phyloP scores from a whole-genome alignment of 2,888 invertebrate genomes.

The Leptura quadrifasciata region DNA sequence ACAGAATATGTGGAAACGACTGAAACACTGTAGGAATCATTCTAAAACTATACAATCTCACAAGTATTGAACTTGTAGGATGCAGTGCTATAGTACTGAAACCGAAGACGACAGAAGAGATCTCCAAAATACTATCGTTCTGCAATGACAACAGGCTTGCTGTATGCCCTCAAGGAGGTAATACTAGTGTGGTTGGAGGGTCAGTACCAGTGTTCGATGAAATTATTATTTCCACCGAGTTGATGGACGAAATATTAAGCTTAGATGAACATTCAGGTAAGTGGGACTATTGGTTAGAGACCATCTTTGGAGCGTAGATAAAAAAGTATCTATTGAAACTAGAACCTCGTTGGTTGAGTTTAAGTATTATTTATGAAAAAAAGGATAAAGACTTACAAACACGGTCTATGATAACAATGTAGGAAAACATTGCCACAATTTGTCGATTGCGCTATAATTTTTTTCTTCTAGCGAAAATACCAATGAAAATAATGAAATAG shows the following conservation, averaged over 20 bases:
- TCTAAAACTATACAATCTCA: background rate
- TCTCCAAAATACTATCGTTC: slow-evolving; percentile 88
- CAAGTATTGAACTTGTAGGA: slow-evolving; percentile 76
- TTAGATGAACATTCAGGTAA: slow-evolving; percentile 89
- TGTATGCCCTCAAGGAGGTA: slow-evolving; percentile 95
- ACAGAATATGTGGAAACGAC: background rate
- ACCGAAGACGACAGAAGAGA: slow-evolving; percentile 90
- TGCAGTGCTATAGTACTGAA: slow-evolving; percentile 87
- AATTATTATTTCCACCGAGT: slow-evolving; percentile 87
- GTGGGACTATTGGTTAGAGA: slow-evolving; percentile 4
- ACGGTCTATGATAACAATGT: no score
- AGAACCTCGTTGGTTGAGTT: no score
- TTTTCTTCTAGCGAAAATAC: no score
- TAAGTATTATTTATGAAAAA: no score
- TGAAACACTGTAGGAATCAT: background rate
- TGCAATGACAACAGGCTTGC: slow-evolving; percentile 90
- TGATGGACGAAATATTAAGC: slow-evolving; percentile 89
- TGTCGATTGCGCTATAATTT: no score
- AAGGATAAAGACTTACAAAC: no score
- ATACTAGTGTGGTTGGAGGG: slow-evolving; percentile 95
- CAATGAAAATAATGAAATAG: no score
- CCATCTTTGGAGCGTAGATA: background rate
- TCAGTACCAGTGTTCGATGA: slow-evolving; percentile 98
- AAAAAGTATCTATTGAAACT: no score
- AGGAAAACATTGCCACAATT: no score